Conservation (phyloP, 1,140 invertebrate species). For the Rhyacophila brunnea region DNA sequence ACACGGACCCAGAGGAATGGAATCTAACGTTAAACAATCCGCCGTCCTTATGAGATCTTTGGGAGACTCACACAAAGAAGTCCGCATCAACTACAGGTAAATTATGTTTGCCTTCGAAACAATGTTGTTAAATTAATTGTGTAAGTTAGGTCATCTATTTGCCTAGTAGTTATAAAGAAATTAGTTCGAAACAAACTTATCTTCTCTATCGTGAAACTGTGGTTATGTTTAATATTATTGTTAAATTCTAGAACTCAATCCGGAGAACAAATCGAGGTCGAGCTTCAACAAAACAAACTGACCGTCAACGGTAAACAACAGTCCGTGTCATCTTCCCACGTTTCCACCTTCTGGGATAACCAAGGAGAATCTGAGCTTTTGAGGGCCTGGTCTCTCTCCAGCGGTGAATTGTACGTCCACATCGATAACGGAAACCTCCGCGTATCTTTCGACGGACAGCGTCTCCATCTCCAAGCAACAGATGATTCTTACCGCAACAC, state of each 20-base stretch:
- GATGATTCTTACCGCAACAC: constrained; percentile 49
- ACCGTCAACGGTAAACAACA: constrained; percentile 41
- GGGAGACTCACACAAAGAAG: constrained; percentile 39
- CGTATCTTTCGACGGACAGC: constrained; percentile 56
- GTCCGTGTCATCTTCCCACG: constrained; percentile 33
- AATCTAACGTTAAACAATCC: constrained; percentile 37
- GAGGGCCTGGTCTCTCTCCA: constrained; percentile 51
- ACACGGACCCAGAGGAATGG: constrained; percentile 28
- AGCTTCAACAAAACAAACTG: constrained; percentile 40
- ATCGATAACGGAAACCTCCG: constrained; percentile 51
- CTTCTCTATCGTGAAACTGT: no score
- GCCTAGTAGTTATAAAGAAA: no score
- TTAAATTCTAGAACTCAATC: no score
- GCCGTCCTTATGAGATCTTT: constrained; percentile 37
- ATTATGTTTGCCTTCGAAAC: no score
- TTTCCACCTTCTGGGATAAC: constrained; percentile 29
- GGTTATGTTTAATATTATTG: no score
- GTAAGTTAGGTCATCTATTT: no score
- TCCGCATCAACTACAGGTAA: no score
- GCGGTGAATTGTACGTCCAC: constrained; percentile 52
- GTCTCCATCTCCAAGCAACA: constrained; percentile 48
- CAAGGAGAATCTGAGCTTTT: constrained; percentile 43
- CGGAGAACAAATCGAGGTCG: constrained; percentile 43
- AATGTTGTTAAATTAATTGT: no score
- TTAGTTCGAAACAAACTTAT: no score